These are phyloP conservation scores for Lampris incognitus DNA, from an alignment of 2,113 vertebrate species.

Conservation along the genomic window DNA sequence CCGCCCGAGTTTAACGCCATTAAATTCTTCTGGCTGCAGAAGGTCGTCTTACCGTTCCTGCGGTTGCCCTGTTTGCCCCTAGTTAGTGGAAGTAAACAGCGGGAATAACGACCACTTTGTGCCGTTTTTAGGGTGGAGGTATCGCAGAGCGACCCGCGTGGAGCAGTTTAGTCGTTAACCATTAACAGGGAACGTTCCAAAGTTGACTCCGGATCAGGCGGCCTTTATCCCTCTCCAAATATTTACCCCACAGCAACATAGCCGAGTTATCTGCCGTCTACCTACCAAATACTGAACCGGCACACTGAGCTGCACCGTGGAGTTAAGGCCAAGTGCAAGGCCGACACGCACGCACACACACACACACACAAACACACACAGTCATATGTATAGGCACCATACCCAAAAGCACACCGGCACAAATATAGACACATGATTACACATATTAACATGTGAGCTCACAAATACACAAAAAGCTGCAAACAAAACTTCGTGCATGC, in stretches of 20 bases:
- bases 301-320: conserved; percentile 28
- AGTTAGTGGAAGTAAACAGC: conserved; percentile 11
- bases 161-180: conserved; percentile 46
- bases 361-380: conserved; percentile 10
- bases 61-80: neutral
- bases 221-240: conserved; percentile 73
- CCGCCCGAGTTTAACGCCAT: too few relatives aligned
- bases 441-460: neutral
- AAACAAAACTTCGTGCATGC: too few relatives aligned
- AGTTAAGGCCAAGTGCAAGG: conserved; percentile 54
- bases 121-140: conserved; percentile 27
- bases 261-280: conserved; percentile 61
- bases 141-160: neutral
- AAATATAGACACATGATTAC: neutral
- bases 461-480: neutral
- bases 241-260: conserved; percentile 73
- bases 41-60: neutral
- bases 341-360: conserved; percentile 33
- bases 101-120: conserved; percentile 7
- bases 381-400: neutral
- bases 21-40: too few relatives aligned
- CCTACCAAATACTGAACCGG: conserved; percentile 57
- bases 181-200: conserved; percentile 58
- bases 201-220: conserved; percentile 63
- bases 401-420: neutral